A percentile compares a stretch with the other conserved stretches of the same genome.
Conservation (phyloP, 2,113 vertebrate species). For the Dromiciops gliroides region DNA sequence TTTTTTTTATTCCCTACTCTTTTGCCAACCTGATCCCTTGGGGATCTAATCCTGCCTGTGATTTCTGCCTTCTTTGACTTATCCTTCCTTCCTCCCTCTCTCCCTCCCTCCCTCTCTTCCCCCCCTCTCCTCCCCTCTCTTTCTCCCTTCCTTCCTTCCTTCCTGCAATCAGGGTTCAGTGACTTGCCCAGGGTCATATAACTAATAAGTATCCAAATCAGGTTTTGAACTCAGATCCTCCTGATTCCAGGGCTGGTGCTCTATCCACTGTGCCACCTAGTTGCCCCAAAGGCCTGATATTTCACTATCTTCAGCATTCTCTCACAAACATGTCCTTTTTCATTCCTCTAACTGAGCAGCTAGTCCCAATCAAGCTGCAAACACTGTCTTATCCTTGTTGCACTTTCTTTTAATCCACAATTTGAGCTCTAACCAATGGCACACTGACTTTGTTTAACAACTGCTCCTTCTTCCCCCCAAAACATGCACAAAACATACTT, state of each 20-base stretch:
- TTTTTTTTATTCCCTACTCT: not conserved
- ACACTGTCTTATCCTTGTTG: not conserved
- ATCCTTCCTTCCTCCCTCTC: not conserved
- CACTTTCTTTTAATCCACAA: not conserved
- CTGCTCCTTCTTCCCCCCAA: not conserved
- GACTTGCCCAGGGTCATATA: too few species aligned
- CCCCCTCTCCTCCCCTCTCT: too few species aligned
- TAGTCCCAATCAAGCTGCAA: not conserved
- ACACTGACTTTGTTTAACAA: not conserved
- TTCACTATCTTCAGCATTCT: not conserved
- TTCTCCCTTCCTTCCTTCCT: too few species aligned
- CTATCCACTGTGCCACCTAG: too few species aligned
- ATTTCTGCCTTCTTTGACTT: not conserved
- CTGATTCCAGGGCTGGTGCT: too few species aligned
- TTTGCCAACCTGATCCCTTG: not conserved
- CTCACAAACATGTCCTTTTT: not conserved
- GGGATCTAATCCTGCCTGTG: not conserved
- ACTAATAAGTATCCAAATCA: too few species aligned
- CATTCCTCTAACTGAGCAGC: not conserved
- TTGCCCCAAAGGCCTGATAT: not conserved
- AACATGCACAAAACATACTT: not conserved
- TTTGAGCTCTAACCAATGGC: not conserved
- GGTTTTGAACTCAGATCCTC: too few species aligned
- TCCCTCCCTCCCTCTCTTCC: too few species aligned
- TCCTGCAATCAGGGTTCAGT: too few species aligned